phyloP scores from a whole-genome alignment of 2,888 invertebrate genomes.

The Elysia crispata region DNA sequence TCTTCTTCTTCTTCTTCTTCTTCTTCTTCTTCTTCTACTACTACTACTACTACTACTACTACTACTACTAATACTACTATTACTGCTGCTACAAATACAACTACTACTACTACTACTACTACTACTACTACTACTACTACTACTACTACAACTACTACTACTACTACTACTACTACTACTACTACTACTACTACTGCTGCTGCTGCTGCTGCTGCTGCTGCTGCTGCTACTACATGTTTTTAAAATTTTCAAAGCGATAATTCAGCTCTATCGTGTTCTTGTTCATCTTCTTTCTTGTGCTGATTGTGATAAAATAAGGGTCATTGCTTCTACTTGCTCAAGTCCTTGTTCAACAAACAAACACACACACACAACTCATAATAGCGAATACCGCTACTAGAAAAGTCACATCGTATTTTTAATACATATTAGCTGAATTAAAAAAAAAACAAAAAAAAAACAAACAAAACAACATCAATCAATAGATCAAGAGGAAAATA shows the following conservation, averaged over 20 bases:
- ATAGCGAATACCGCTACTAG: too few species aligned
- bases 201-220: slow-evolving; percentile 26
- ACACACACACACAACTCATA: too few species aligned
- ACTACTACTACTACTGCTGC: slow-evolving; percentile 30
- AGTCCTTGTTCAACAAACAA: too few species aligned
- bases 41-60: slow-evolving; percentile 35
- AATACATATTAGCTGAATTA: too few species aligned
- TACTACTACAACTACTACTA: slow-evolving; percentile 32
- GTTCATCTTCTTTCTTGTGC: too few species aligned
- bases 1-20: slow-evolving; percentile 18
- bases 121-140: slow-evolving; percentile 33
- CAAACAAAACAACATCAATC: neutral
- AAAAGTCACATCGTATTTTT: too few species aligned
- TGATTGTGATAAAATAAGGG: too few species aligned
- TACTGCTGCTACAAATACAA: too few species aligned
- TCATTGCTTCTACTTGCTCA: too few species aligned
- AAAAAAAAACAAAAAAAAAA: slow-evolving; percentile 3
- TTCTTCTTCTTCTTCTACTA: slow-evolving; percentile 18
- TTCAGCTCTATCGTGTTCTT: neutral
- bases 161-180: slow-evolving; percentile 36
- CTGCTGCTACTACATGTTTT: too few species aligned
- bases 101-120: slow-evolving; percentile 19
- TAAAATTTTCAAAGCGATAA: too few species aligned
- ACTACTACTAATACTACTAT: too few species aligned
- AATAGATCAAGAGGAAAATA: neutral